Evolutionary conservation across 2,888 invertebrate genomes (phyloP).

Genomic region (Kuschelorhynchus macadamiae): DNA sequence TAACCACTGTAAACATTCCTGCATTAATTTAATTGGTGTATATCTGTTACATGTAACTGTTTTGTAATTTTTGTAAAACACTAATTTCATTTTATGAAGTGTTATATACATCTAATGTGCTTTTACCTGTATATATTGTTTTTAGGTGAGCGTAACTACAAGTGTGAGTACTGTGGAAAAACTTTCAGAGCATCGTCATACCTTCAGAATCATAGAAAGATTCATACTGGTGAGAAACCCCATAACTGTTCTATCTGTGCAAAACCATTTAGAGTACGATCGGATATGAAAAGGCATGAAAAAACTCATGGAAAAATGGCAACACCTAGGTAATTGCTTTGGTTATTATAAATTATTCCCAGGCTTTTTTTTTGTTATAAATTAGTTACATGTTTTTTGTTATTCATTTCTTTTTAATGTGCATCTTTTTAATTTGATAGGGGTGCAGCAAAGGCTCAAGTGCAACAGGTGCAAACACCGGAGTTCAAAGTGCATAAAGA

Average conservation of each 20-base stretch:
- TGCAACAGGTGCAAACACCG: slow-evolving; percentile 1
- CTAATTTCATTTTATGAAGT: too few relatives aligned
- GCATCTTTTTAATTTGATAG: too few relatives aligned
- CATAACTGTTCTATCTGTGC: slow-evolving; percentile 82
- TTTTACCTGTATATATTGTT: too few relatives aligned
- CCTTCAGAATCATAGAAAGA: slow-evolving; percentile 85
- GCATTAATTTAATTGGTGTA: too few relatives aligned
- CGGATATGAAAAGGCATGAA: slow-evolving; percentile 86
- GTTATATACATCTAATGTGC: too few relatives aligned
- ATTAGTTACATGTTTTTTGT: background rate
- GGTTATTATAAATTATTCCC: background rate
- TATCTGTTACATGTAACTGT: too few relatives aligned
- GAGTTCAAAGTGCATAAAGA: slow-evolving; percentile 49
- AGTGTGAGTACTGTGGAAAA: slow-evolving; percentile 87
- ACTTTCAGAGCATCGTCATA: slow-evolving; percentile 90
- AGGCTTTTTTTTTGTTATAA: background rate
- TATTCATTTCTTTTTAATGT: too few relatives aligned
- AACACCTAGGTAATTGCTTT: slow-evolving; percentile 50
- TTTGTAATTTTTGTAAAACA: too few relatives aligned
- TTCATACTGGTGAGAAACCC: slow-evolving; percentile 89
- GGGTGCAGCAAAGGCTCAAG: slow-evolving; percentile 4
- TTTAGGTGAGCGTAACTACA: slow-evolving; percentile 85
- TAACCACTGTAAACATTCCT: too few relatives aligned
- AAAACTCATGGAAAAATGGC: slow-evolving; percentile 75
- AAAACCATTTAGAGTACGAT: slow-evolving; percentile 86